These are phyloP conservation scores for Spisula subtruncata DNA, from an alignment of 2,888 invertebrate genomes.

Conservation along the genomic window DNA sequence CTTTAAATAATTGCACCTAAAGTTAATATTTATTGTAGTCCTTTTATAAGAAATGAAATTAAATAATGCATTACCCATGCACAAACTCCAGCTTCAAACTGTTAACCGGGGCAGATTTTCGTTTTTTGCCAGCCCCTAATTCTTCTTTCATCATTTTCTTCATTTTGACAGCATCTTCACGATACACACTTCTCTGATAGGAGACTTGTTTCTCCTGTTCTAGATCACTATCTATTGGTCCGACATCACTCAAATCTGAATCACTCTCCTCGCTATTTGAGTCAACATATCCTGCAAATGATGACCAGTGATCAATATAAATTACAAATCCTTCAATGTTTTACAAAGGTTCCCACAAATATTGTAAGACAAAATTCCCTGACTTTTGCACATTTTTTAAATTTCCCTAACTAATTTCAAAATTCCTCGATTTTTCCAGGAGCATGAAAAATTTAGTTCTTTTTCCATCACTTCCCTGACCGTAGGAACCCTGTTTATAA, in stretches of 20 bases:
- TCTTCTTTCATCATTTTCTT: slow-evolving; percentile 83
- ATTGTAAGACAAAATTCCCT: too few relatives aligned
- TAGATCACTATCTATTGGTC: slow-evolving; percentile 87
- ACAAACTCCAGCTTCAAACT: slow-evolving; percentile 87
- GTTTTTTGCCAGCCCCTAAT: slow-evolving; percentile 84
- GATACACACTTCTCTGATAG: slow-evolving; percentile 85
- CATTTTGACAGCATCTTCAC: slow-evolving; percentile 84
- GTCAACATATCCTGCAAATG: slow-evolving; percentile 85
- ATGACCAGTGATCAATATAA: too few relatives aligned
- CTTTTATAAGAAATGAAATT: not conserved
- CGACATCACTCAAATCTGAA: slow-evolving; percentile 87
- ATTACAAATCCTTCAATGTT: too few relatives aligned
- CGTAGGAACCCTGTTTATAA: too few relatives aligned
- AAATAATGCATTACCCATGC: slow-evolving; percentile 83
- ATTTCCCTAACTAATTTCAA: too few relatives aligned
- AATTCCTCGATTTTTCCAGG: too few relatives aligned
- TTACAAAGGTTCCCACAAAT: too few relatives aligned
- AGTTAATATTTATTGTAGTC: not conserved
- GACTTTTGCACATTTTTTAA: too few relatives aligned
- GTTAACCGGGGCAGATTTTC: slow-evolving; percentile 84
- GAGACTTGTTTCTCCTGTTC: slow-evolving; percentile 87
- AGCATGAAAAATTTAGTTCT: too few relatives aligned
- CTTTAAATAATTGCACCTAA: not conserved
- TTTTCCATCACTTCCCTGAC: too few relatives aligned
- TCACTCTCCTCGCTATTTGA: slow-evolving; percentile 88